phyloP scores from a whole-genome alignment of 2,888 invertebrate species.

The Scaptomyza reducta region DNA sequence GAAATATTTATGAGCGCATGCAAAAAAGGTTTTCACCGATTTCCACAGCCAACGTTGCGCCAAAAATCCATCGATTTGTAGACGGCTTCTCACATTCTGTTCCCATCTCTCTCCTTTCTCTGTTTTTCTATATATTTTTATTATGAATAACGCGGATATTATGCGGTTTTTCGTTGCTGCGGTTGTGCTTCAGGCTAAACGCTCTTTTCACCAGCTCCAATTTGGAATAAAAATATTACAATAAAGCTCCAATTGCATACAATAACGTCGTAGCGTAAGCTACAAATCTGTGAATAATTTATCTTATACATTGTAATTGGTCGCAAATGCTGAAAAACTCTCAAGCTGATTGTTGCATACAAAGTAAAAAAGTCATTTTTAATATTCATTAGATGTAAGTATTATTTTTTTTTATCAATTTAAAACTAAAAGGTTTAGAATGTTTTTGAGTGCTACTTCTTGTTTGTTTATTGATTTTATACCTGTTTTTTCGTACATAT shows the following conservation, averaged over 20 bases:
- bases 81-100: slow-evolving; percentile 29
- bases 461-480: not conserved
- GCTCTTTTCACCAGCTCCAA: slow-evolving; percentile 25
- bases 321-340: not conserved
- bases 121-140: slow-evolving; percentile 2
- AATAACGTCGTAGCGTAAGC: slow-evolving; percentile 3
- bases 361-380: not conserved
- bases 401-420: no score
- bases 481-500: not conserved
- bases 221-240: slow-evolving; percentile 31
- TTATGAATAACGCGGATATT: slow-evolving; percentile 44
- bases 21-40: slow-evolving; percentile 55
- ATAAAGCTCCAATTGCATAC: slow-evolving; percentile 36
- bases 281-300: not conserved
- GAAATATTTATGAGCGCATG: slow-evolving; percentile 77
- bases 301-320: not conserved
- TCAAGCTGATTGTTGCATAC: not conserved
- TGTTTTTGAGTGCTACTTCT: not conserved
- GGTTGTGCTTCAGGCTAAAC: slow-evolving; percentile 37
- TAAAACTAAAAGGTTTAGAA: no score
- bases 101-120: not conserved
- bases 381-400: not conserved
- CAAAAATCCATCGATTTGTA: slow-evolving; percentile 65
- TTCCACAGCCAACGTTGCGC: slow-evolving; percentile 53
- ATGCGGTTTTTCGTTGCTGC: slow-evolving; percentile 44